Percentiles rank a stretch among this genome's conserved stretches.
These are phyloP conservation scores for Platysteira castanea DNA, from an alignment of 2,113 vertebrate species.

Conservation along the genomic window DNA sequence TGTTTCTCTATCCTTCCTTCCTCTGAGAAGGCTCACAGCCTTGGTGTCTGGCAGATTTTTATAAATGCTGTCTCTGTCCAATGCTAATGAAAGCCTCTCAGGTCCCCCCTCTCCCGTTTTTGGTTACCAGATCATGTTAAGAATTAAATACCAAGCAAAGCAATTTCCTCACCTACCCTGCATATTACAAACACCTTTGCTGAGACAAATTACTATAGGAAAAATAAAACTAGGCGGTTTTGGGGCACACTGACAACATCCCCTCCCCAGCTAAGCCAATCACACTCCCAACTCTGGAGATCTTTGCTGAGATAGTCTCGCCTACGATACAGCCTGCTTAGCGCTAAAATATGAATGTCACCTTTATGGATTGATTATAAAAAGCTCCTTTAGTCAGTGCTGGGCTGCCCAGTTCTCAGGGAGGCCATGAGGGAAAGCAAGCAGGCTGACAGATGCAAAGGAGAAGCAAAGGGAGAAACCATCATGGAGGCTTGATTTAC, in stretches of 20 bases:
- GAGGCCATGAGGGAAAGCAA: neutral
- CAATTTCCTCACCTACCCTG: neutral
- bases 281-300: conserved; percentile 10
- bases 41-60: conserved; percentile 55
- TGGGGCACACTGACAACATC: neutral
- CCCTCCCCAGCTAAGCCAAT: conserved; percentile 40
- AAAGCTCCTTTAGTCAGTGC: neutral
- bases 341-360: conserved; percentile 59
- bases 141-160: neutral
- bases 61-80: conserved; percentile 53
- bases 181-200: neutral
- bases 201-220: neutral
- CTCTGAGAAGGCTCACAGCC: neutral
- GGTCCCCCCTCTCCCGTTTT: neutral
- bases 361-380: conserved; percentile 35
- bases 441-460: neutral
- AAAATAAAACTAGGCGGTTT: neutral
- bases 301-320: conserved; percentile 40
- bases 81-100: conserved; percentile 44
- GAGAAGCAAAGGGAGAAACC: conserved; percentile 24
- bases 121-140: neutral
- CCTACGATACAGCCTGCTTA: conserved; percentile 32
- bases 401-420: neutral
- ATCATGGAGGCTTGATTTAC: conserved; percentile 42
- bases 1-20: conserved; percentile 36